A percentile compares a stretch with the other conserved stretches of the same genome.
Conservation (phyloP, 2,113 vertebrate genomes). For the Rostratula benghalensis region DNA sequence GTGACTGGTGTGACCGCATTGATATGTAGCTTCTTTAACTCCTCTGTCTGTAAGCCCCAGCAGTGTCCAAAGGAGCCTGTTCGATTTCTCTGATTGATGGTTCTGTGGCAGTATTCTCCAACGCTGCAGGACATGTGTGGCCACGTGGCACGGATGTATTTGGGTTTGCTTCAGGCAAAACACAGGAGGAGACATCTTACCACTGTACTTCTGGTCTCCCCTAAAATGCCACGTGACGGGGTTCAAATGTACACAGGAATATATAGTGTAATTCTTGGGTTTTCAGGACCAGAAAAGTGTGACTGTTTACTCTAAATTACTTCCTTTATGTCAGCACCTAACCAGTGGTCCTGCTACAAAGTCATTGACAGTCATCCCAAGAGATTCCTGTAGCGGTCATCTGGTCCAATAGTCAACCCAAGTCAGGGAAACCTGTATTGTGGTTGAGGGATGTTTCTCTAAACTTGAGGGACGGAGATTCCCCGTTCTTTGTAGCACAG, state of each 20-base stretch:
- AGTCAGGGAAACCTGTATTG: background rate
- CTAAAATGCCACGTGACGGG: background rate
- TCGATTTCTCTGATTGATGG: background rate
- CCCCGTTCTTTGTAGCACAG: background rate
- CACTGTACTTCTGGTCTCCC: background rate
- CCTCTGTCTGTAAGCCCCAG: background rate
- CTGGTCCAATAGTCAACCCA: background rate
- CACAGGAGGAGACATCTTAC: background rate
- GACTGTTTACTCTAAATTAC: background rate
- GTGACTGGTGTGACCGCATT: background rate
- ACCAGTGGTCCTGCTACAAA: background rate
- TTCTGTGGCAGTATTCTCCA: background rate
- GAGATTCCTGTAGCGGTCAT: background rate
- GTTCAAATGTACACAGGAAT: background rate
- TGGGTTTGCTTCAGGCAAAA: background rate
- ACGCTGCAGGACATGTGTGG: background rate
- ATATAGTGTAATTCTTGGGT: background rate
- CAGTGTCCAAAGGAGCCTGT: background rate
- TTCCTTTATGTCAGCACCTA: background rate
- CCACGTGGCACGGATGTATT: accelerated
- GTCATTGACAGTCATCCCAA: background rate
- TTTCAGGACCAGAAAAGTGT: background rate
- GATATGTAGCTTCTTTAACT: accelerated
- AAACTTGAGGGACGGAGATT: background rate
- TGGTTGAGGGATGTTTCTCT: background rate